phyloP scores from a whole-genome alignment of 2,113 vertebrate genomes.

The Catharus bicknelli region DNA sequence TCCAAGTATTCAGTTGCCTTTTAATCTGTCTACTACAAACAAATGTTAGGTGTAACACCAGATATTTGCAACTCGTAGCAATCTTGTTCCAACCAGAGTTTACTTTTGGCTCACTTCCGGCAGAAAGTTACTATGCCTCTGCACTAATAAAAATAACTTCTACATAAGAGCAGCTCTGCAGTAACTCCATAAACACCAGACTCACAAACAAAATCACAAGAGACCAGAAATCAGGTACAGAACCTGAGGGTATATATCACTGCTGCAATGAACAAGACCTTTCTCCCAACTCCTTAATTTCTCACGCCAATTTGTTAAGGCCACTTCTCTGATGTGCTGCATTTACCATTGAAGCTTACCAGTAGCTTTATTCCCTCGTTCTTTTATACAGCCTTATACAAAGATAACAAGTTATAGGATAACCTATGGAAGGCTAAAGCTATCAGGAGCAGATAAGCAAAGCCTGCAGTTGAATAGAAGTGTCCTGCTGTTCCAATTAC shows the following conservation, averaged over 20 bases:
- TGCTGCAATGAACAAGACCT: neutral
- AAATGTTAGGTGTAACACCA: neutral
- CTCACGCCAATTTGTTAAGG: neutral
- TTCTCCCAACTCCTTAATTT: neutral
- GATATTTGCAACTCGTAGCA: fast-evolving
- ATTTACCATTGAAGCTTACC: neutral
- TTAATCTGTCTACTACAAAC: neutral
- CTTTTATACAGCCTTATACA: neutral
- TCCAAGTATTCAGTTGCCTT: neutral
- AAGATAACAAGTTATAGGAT: neutral
- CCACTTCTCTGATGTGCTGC: neutral
- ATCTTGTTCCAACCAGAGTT: neutral
- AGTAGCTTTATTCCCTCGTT: neutral
- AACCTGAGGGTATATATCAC: slow-evolving; percentile 17
- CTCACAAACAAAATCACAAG: neutral
- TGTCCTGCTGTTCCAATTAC: neutral
- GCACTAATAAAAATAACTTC: neutral
- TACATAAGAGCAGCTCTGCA: neutral
- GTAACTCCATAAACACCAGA: neutral
- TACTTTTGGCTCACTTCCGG: neutral
- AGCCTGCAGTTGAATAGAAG: neutral
- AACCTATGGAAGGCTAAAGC: neutral
- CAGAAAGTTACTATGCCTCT: neutral
- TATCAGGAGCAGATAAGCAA: slow-evolving; percentile 22
- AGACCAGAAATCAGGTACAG: neutral